Evolutionary conservation across 2,888 invertebrate genomes (phyloP).

Genomic region (Cyrtodaria siliqua): DNA sequence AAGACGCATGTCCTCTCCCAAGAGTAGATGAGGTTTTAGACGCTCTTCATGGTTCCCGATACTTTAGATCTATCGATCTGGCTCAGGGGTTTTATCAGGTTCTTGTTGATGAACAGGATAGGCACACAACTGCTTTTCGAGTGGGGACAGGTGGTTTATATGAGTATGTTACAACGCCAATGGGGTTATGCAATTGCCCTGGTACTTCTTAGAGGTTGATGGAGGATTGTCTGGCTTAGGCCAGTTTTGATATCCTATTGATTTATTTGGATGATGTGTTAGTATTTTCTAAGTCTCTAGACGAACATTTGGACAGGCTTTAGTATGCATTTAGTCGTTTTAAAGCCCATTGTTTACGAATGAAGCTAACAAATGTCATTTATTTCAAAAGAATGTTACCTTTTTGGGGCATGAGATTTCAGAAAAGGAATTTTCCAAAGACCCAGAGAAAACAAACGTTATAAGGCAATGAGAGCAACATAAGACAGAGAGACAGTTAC

Average conservation of each 20-base stretch:
- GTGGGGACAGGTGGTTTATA: constrained; percentile 42
- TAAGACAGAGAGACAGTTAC: too few relatives aligned
- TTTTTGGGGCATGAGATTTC: constrained; percentile 31
- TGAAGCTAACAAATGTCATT: constrained; percentile 52
- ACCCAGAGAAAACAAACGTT: constrained; percentile 43
- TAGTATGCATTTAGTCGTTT: constrained; percentile 45
- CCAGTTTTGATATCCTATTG: constrained; percentile 29
- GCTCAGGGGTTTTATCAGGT: neutral
- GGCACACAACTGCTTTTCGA: constrained; percentile 24
- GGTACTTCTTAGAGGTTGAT: constrained; percentile 61
- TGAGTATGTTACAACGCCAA: constrained; percentile 56
- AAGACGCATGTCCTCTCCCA: too few relatives aligned
- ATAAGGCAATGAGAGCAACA: constrained; percentile 51
- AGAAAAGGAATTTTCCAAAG: constrained; percentile 37
- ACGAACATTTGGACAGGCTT: constrained; percentile 49
- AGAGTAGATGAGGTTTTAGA: too few relatives aligned
- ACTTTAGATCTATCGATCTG: too few relatives aligned
- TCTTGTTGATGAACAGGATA: constrained; percentile 14
- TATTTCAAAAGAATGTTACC: constrained; percentile 30
- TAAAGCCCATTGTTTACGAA: constrained; percentile 35
- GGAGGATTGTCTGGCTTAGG: constrained; percentile 60
- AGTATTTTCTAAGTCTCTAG: constrained; percentile 37
- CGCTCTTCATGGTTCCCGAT: neutral
- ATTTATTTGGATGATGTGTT: constrained; percentile 68
- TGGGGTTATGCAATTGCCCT: too few relatives aligned